These are phyloP conservation scores for Watsonalla binaria DNA, from an alignment of 2,888 invertebrate genomes.

Conservation along the genomic window DNA sequence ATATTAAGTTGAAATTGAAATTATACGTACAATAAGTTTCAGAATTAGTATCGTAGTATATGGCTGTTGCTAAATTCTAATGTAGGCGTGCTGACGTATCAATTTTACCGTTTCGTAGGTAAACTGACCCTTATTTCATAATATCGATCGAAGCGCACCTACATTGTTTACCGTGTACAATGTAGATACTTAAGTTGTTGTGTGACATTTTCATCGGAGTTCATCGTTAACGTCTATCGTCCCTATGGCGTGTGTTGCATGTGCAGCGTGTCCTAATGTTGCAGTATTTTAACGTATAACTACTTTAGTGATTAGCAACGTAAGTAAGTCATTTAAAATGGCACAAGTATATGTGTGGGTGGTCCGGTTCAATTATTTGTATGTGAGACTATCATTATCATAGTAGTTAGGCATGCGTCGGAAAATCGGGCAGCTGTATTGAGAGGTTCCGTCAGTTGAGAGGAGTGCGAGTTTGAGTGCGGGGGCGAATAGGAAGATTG, in stretches of 20 bases:
- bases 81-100: conserved; percentile 54
- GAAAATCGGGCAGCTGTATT: conserved; percentile 41
- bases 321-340: neutral
- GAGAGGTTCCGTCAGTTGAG: conserved; percentile 49
- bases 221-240: conserved; percentile 33
- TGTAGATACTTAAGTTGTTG: conserved; percentile 48
- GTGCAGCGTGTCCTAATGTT: conserved; percentile 11
- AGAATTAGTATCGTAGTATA: conserved; percentile 22
- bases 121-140: conserved; percentile 17
- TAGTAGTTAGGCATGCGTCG: conserved; percentile 45
- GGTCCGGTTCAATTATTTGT: conserved; percentile 14
- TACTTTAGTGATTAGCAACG: neutral
- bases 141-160: too few species aligned
- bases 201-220: conserved; percentile 35
- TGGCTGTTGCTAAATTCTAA: too few species aligned
- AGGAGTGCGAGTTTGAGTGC: conserved; percentile 27
- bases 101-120: conserved; percentile 34
- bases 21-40: too few species aligned
- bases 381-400: conserved; percentile 40
- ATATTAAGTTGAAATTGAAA: too few species aligned
- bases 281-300: neutral
- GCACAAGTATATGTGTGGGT: neutral
- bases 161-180: too few species aligned
- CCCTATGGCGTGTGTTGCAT: conserved; percentile 22
- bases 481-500: conserved; percentile 74